Percentiles rank a stretch among this genome's conserved stretches.
phyloP scores from a whole-genome alignment of 2,113 vertebrate species.

The zebrafish (Danio rerio) region GRCz12tu NC_133192.1:36686501-36687000 shows the following conservation, averaged over 20 bases:
- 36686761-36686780: not conserved
- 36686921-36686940: not conserved
- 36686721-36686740: constrained; percentile 39
- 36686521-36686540: constrained; percentile 62
- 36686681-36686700: not conserved
- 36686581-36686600: constrained; percentile 53
- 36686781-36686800: constrained; percentile 53
- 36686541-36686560: constrained; percentile 52
- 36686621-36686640: constrained; percentile 18
- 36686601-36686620: not conserved
- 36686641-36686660: constrained; percentile 32
- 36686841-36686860: constrained; percentile 67
- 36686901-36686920: constrained; percentile 7
- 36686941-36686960: not conserved
- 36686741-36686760: not conserved
- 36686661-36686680: constrained; percentile 23
- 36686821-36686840: constrained; percentile 66
- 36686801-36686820: constrained; percentile 55
- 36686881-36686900: constrained; percentile 53
- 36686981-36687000: not conserved
- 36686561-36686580: constrained; percentile 46
- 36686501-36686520: constrained; percentile 53
- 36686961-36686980: constrained; percentile 15
- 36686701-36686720: not conserved
- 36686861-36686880: constrained; percentile 76